Evolutionary conservation across 2,888 invertebrate species (phyloP).

Genomic region (Drosophila neotestacea): DNA sequence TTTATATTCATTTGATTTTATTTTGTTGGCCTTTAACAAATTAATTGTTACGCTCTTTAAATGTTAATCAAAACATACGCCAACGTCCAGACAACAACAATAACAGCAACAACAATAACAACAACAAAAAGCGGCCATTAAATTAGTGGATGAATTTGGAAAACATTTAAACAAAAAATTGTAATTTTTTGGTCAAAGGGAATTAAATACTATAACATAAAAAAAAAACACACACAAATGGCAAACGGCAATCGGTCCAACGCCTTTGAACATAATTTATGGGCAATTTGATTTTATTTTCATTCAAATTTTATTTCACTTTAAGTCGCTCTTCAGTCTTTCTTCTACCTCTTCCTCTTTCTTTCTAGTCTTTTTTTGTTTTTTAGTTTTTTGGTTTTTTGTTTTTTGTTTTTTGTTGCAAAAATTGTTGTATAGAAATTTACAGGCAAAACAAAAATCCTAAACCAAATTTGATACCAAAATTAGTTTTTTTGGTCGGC

Average conservation of each 20-base stretch:
- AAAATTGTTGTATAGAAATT: conserved; percentile 63
- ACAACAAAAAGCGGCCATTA: conserved; percentile 4
- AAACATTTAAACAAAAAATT: conserved; percentile 39
- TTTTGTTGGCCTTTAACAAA: conserved; percentile 56
- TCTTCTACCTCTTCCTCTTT: neutral
- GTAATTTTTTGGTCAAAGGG: conserved; percentile 8
- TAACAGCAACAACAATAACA: conserved; percentile 13
- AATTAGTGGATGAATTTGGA: conserved; percentile 54
- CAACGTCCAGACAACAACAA: conserved; percentile 30
- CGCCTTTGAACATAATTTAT: conserved; percentile 80
- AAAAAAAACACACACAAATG: conserved; percentile 5
- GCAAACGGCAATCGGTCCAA: conserved; percentile 50
- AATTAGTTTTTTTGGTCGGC: conserved; percentile 6
- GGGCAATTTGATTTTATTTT: conserved; percentile 75
- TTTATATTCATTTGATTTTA: conserved; percentile 23
- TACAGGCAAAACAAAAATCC: conserved; percentile 38
- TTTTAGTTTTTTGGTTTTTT: neutral
- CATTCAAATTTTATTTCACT: conserved; percentile 75
- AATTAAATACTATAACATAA: conserved; percentile 9
- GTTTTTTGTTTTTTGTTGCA: conserved; percentile 24
- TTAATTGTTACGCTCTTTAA: conserved; percentile 76
- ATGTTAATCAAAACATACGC: conserved; percentile 75
- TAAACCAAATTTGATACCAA: conserved; percentile 20
- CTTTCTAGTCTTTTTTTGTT: conserved; percentile 11
- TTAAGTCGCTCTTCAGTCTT: conserved; percentile 34